Evolutionary conservation across 2,888 invertebrate species (phyloP).

Genomic region (Hipparchia semele): DNA sequence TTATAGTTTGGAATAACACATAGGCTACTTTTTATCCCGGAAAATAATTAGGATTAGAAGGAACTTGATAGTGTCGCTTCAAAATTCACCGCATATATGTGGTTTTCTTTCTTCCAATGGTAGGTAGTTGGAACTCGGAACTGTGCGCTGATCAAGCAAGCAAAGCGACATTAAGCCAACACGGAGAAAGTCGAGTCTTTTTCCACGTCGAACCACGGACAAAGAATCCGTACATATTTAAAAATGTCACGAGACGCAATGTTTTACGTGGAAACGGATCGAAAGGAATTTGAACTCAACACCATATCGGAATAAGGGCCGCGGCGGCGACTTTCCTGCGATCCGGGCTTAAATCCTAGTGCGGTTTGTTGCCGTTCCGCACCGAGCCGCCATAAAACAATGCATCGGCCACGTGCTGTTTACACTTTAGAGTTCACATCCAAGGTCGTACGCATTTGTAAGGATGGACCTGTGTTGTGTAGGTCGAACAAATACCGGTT

Average conservation of each 20-base stretch:
- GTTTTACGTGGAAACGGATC: background rate
- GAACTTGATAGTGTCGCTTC: too few relatives aligned
- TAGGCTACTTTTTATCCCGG: too few relatives aligned
- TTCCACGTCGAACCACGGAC: background rate
- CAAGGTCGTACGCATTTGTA: conserved; percentile 83
- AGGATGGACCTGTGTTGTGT: conserved; percentile 75
- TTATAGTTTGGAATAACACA: too few relatives aligned
- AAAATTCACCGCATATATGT: too few relatives aligned
- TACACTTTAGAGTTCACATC: conserved; percentile 81
- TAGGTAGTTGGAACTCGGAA: background rate
- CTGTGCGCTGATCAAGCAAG: background rate
- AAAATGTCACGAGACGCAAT: conserved; percentile 7
- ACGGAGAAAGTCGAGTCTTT: background rate
- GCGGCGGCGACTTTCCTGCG: conserved; percentile 25
- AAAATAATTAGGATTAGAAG: too few relatives aligned
- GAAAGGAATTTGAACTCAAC: conserved; percentile 17
- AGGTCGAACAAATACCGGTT: conserved; percentile 80
- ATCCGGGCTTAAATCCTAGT: conserved; percentile 40
- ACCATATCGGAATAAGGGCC: background rate
- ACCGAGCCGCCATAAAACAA: conserved; percentile 76
- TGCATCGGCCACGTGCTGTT: conserved; percentile 81
- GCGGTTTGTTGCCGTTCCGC: conserved; percentile 53
- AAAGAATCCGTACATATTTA: conserved; percentile 2
- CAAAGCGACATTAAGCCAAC: background rate
- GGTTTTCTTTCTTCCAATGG: too few relatives aligned